Conservation (phyloP, 2,888 invertebrate genomes). For the Leptarthrus brevirostris region DNA sequence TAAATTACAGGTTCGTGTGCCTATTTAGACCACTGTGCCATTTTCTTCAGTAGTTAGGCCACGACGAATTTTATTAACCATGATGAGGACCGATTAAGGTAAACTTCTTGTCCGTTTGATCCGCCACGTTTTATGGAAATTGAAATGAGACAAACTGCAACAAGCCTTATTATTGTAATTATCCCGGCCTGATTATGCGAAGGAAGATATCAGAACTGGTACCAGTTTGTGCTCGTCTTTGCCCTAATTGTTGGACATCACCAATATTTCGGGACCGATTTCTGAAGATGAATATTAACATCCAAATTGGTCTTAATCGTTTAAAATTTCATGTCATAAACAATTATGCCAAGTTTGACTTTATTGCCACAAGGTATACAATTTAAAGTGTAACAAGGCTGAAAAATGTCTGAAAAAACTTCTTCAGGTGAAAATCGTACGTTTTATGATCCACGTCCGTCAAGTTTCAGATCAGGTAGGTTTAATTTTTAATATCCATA, state of each 20-base stretch:
- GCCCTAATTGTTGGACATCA: neutral
- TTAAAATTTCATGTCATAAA: constrained; percentile 8
- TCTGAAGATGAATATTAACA: neutral
- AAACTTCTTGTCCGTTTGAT: neutral
- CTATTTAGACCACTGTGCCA: constrained; percentile 9
- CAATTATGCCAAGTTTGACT: neutral
- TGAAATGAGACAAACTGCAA: constrained; percentile 33
- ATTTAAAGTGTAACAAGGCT: neutral
- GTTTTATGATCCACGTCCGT: neutral
- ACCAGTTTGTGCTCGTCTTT: neutral
- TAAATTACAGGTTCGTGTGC: constrained; percentile 20
- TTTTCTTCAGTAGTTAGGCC: constrained; percentile 3
- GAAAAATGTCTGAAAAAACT: neutral
- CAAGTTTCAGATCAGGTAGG: too few species aligned
- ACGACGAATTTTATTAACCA: neutral
- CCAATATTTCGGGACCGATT: neutral
- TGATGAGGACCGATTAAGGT: constrained; percentile 8
- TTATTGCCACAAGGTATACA: neutral
- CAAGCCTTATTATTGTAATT: constrained; percentile 26
- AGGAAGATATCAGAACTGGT: neutral
- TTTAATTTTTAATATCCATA: too few species aligned
- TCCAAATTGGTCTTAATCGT: neutral
- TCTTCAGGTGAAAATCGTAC: neutral
- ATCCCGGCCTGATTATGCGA: constrained; percentile 3
- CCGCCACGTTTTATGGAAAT: constrained; percentile 14